phyloP scores from a whole-genome alignment of 1,140 invertebrate species.

The Caenorhabditis inopinata region DNA sequence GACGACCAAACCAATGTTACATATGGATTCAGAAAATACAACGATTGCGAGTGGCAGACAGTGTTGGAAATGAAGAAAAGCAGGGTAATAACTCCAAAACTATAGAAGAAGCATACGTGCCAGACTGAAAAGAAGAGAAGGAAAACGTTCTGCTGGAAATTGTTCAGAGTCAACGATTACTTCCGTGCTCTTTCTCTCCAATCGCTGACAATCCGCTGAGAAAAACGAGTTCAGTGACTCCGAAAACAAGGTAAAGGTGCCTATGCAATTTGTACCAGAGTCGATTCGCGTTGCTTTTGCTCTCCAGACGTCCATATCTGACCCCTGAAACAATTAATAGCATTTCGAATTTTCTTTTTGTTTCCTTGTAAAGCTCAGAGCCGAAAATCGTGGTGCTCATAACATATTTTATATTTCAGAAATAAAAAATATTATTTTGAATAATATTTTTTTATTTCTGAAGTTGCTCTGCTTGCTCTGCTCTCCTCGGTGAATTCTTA shows the following conservation, averaged over 20 bases:
- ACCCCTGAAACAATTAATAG: background rate
- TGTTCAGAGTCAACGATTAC: too few species aligned
- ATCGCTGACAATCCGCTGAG: slow-evolving; percentile 44
- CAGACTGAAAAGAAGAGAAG: slow-evolving; percentile 43
- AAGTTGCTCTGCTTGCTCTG: too few species aligned
- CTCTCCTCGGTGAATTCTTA: too few species aligned
- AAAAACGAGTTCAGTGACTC: slow-evolving; percentile 42
- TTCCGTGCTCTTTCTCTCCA: slow-evolving; percentile 43
- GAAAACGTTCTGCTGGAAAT: too few species aligned
- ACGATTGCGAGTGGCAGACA: slow-evolving; percentile 44
- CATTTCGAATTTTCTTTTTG: background rate
- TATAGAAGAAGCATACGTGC: slow-evolving; percentile 47
- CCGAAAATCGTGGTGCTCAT: too few species aligned
- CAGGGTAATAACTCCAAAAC: slow-evolving; percentile 42
- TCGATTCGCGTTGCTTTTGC: background rate
- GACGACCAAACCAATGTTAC: slow-evolving; percentile 14
- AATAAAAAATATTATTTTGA: too few species aligned
- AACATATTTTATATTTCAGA: too few species aligned
- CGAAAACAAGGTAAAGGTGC: slow-evolving; percentile 38
- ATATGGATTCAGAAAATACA: slow-evolving; percentile 47
- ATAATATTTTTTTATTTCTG: too few species aligned
- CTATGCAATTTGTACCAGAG: slow-evolving; percentile 36
- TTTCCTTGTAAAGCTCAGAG: too few species aligned
- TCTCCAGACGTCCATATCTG: slow-evolving; percentile 39
- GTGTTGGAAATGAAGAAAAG: slow-evolving; percentile 46